phyloP scores from a whole-genome alignment of 2,797 vertebrate species.

The Triplophysa yarkandensis region DNA sequence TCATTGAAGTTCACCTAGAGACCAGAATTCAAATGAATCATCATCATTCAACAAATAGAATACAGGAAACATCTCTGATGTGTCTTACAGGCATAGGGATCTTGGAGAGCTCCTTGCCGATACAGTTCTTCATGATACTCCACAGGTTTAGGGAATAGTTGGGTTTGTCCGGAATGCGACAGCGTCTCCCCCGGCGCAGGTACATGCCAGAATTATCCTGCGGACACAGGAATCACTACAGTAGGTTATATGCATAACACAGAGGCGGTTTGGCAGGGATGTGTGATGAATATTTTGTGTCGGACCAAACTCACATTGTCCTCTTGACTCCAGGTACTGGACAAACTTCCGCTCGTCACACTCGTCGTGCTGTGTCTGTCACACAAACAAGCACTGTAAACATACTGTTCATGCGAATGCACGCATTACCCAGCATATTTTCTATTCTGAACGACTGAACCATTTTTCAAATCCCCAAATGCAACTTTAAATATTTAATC shows the following conservation, averaged over 20 bases:
- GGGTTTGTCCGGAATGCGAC: slow-evolving; percentile 90
- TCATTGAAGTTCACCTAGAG: slow-evolving; percentile 95
- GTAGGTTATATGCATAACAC: not conserved
- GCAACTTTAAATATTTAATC: too few species aligned
- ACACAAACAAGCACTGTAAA: slow-evolving; percentile 36
- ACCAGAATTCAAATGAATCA: not conserved
- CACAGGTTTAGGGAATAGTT: slow-evolving; percentile 95
- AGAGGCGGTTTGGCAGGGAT: not conserved
- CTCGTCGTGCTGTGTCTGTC: slow-evolving; percentile 81
- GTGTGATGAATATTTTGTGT: not conserved
- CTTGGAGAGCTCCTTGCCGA: slow-evolving; percentile 93
- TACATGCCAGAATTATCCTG: slow-evolving; percentile 70
- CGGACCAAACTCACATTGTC: slow-evolving; percentile 79
- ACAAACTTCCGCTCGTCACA: slow-evolving; percentile 78
- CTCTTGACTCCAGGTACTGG: slow-evolving; percentile 86
- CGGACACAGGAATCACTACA: not conserved
- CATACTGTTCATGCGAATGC: not conserved
- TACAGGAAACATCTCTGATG: not conserved
- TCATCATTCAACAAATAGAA: not conserved
- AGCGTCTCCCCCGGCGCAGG: slow-evolving; percentile 76
- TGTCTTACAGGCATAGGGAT: slow-evolving; percentile 93
- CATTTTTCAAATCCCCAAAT: too few species aligned
- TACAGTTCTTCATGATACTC: slow-evolving; percentile 99
- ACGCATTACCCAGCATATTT: not conserved
- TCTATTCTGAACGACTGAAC: too few species aligned